phyloP scores from a whole-genome alignment of 2,888 invertebrate species.

The Drosophila niveifrons region DNA sequence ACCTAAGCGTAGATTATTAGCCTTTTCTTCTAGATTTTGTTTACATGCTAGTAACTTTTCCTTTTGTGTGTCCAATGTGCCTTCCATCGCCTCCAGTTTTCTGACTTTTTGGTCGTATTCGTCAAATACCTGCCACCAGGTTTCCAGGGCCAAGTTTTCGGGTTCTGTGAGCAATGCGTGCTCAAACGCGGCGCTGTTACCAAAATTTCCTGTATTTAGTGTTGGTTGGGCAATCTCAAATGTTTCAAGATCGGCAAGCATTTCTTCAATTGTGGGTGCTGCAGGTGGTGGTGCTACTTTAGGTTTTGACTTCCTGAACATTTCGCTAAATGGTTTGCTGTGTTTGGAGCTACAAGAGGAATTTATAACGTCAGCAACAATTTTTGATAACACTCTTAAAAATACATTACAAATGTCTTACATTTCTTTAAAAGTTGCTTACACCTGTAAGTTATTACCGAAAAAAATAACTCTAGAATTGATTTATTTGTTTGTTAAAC shows the following conservation, averaged over 20 bases:
- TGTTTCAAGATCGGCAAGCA: slow-evolving; percentile 82
- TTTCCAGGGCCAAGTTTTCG: slow-evolving; percentile 58
- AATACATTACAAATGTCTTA: not conserved
- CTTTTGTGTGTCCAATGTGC: slow-evolving; percentile 71
- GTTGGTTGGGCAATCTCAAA: slow-evolving; percentile 71
- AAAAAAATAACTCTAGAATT: not conserved
- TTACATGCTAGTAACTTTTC: slow-evolving; percentile 74
- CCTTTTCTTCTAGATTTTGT: slow-evolving; percentile 75
- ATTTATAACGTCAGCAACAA: slow-evolving; percentile 31
- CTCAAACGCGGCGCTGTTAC: slow-evolving; percentile 43
- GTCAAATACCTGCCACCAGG: slow-evolving; percentile 84
- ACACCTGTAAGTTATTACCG: not conserved
- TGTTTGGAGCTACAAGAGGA: slow-evolving; percentile 8
- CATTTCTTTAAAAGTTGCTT: not conserved
- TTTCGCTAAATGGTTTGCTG: slow-evolving; percentile 23
- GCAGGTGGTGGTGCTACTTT: slow-evolving; percentile 71
- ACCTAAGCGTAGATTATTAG: slow-evolving; percentile 73
- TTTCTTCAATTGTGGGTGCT: slow-evolving; percentile 79
- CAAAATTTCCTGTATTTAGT: not conserved
- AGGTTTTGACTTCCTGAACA: slow-evolving; percentile 78
- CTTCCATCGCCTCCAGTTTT: slow-evolving; percentile 74
- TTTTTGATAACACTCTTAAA: not conserved
- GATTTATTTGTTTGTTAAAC: not conserved
- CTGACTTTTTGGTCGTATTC: slow-evolving; percentile 81
- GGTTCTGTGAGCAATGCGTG: slow-evolving; percentile 56